These are phyloP conservation scores for Hesperophylax magnus DNA, from an alignment of 1,140 invertebrate genomes.

Conservation along the genomic window DNA sequence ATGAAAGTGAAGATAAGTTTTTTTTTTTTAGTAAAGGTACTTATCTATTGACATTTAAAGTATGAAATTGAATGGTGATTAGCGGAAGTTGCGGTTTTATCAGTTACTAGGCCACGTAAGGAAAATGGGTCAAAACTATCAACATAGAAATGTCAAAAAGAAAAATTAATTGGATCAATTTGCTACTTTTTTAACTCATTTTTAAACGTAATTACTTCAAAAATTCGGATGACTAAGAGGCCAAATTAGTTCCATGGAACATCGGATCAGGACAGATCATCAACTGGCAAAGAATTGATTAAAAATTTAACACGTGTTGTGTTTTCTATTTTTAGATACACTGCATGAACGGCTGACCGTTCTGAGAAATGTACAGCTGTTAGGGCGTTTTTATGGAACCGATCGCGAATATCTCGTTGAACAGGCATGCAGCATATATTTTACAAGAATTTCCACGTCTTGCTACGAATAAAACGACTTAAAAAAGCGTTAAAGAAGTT, in stretches of 20 bases:
- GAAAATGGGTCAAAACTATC: constrained; percentile 36
- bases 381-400: constrained; percentile 8
- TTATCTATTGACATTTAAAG: no score
- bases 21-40: no score
- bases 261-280: neutral
- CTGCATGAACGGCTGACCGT: constrained; percentile 19
- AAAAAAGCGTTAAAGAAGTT: neutral
- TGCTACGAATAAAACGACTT: no score
- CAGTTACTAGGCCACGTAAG: neutral
- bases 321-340: constrained; percentile 24
- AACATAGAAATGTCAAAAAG: constrained; percentile 15
- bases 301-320: constrained; percentile 35
- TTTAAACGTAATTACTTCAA: neutral
- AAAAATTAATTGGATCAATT: constrained; percentile 4
- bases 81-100: no score
- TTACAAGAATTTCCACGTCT: neutral
- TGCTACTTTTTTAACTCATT: no score
- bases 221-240: neutral
- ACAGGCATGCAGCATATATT: neutral
- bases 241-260: neutral
- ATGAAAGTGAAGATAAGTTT: no score
- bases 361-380: constrained; percentile 24
- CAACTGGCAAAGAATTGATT: constrained; percentile 27
- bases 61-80: no score
- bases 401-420: neutral